Base-by-base conservation (phyloP, 2,797 vertebrate species). In the Crypturellus tataupa region DNA sequence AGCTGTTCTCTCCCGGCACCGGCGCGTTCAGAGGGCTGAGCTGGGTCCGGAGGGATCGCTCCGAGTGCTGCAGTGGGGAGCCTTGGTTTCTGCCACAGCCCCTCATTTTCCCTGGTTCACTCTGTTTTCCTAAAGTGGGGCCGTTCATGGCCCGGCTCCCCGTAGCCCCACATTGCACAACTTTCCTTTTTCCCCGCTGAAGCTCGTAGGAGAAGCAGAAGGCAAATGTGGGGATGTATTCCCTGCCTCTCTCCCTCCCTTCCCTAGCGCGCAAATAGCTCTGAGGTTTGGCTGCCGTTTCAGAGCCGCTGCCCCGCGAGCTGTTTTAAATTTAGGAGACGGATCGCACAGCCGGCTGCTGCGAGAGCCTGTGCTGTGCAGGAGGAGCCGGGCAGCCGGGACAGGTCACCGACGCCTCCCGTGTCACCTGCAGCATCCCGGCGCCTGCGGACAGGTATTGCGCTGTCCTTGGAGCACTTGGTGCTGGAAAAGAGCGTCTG, bases 261-360 rank as follows among this genome's bases (percentile, higher is more conserved):
- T n/a, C 39, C 21, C 29, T 4, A 6, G 71, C 58, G 83, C 1
- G 0, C 62, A 9, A 19, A 1, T 23, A 51, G 29, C 70, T 53
- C 44, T 2, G 9, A 70, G 79, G 71, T 58, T 91, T 95, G 95
- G 78, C 64, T 72, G 33, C 10, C 60, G 51, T 82, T 96, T 87
- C 78, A 91, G 10, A 94, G 63, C 63, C 60, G 21, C 55, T 89
- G 46, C 33, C 40, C 39, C 69, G 47, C 49, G 56, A 76, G 35
- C 68, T 80, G 62, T 12, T 85, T 94, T 65, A 67, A 79, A 84
- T 94, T 87, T 31, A 60, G 88, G 39, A 49, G 16, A 49, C 5
- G 3, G 37, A 58, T 78, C 27, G 5, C 0, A 3, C 40, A 60
- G 78, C 55, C n/a, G 3, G 21, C 7, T 69, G 9, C 5, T 44